These are phyloP conservation scores for Rotaria magnacalcarata DNA, from an alignment of 2,888 invertebrate species.

Conservation along the genomic window DNA sequence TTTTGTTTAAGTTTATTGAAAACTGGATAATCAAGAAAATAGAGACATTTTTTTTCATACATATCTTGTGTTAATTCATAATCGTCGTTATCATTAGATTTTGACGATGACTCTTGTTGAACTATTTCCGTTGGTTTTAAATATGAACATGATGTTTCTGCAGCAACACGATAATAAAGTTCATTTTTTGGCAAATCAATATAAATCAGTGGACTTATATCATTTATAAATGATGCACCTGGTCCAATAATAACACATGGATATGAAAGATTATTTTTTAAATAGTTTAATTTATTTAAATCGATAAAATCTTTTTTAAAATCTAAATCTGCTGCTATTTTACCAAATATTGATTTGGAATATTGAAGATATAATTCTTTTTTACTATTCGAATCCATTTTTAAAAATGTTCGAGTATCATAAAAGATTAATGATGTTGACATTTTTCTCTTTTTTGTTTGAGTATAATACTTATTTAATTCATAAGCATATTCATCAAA, in stretches of 20 bases:
- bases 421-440: background rate
- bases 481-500: constrained; percentile 16
- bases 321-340: background rate
- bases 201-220: background rate
- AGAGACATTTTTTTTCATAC: constrained; percentile 23
- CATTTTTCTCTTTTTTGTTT: background rate
- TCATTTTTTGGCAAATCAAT: constrained; percentile 25
- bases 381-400: background rate
- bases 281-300: background rate
- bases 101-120: background rate
- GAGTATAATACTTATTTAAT: background rate
- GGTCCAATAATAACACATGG: constrained; percentile 38
- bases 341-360: constrained; percentile 24
- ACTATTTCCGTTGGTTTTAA: background rate
- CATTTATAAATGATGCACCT: constrained; percentile 16
- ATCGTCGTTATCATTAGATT: background rate
- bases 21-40: constrained; percentile 4
- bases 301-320: constrained; percentile 19
- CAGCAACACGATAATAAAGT: constrained; percentile 8
- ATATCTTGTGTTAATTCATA: background rate
- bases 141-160: background rate
- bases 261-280: background rate
- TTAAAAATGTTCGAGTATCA: background rate
- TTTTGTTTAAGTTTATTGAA: constrained; percentile 1
- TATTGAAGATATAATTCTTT: background rate